These are phyloP conservation scores for Macrophya alboannulata DNA, from an alignment of 2,888 invertebrate genomes.

Conservation along the genomic window DNA sequence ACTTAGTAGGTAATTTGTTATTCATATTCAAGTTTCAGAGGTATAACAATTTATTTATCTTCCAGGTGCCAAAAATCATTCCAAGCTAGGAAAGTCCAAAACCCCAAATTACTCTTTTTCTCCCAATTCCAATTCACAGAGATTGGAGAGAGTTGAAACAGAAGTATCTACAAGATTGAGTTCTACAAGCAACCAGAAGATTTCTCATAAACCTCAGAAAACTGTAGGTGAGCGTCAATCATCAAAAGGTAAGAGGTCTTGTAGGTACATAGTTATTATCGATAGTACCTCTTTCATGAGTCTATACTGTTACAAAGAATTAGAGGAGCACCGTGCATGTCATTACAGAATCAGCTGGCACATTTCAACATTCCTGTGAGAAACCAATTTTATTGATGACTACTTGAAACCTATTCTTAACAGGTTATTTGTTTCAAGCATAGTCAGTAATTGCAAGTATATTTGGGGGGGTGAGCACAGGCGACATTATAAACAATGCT, in stretches of 20 bases:
- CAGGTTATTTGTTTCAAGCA: background rate
- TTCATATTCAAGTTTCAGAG: background rate
- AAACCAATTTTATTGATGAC: background rate
- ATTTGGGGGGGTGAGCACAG: background rate
- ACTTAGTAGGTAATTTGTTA: background rate
- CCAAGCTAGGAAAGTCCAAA: background rate
- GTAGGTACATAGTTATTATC: background rate
- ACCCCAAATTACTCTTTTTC: too few species aligned
- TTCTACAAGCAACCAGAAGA: background rate
- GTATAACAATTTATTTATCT: background rate
- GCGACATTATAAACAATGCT: background rate
- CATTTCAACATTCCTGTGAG: background rate
- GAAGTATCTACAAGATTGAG: background rate
- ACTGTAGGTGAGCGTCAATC: background rate
- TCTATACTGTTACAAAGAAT: background rate
- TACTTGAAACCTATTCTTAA: background rate
- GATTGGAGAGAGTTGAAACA: background rate
- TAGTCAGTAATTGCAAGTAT: background rate
- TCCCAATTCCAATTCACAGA: background rate
- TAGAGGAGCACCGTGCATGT: background rate
- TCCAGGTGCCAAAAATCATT: background rate
- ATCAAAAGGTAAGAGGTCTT: background rate
- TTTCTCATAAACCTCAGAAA: background rate
- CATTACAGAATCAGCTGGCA: background rate
- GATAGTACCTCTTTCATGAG: background rate